phyloP scores from a whole-genome alignment of 2,113 vertebrate genomes.

The Microcebus ravelobensis region DNA sequence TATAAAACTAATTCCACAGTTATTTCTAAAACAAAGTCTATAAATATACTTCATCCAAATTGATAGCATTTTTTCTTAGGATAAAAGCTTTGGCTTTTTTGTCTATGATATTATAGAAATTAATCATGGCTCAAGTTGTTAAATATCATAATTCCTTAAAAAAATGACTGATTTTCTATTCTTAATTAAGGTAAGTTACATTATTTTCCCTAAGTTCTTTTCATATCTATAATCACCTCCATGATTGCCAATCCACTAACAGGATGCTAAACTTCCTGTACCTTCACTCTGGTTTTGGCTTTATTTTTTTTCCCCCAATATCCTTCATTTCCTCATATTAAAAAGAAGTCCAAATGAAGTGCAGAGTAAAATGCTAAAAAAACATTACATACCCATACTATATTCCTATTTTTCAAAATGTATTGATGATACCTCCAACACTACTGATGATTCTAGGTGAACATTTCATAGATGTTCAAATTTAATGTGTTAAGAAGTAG shows the following conservation, averaged over 20 bases:
- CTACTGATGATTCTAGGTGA: background rate
- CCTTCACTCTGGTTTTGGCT: background rate
- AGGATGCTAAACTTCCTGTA: background rate
- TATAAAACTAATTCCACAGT: background rate
- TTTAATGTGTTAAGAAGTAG: background rate
- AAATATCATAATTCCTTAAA: background rate
- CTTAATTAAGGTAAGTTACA: background rate
- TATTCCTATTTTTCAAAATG: background rate
- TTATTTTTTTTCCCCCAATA: background rate
- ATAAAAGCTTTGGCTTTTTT: background rate
- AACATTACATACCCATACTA: background rate
- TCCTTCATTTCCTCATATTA: background rate
- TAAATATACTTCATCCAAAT: background rate
- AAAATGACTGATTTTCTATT: background rate
- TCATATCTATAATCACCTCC: background rate
- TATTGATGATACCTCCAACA: background rate
- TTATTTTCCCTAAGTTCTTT: background rate
- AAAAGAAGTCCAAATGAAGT: background rate
- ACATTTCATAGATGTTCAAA: background rate
- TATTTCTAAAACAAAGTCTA: background rate
- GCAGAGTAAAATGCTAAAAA: background rate
- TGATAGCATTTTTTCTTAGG: background rate
- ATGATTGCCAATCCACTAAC: background rate
- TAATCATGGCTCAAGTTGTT: background rate
- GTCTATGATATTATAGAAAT: background rate